Conservation (phyloP, 1,140 invertebrate species). For the Drosophila mayri region DNA sequence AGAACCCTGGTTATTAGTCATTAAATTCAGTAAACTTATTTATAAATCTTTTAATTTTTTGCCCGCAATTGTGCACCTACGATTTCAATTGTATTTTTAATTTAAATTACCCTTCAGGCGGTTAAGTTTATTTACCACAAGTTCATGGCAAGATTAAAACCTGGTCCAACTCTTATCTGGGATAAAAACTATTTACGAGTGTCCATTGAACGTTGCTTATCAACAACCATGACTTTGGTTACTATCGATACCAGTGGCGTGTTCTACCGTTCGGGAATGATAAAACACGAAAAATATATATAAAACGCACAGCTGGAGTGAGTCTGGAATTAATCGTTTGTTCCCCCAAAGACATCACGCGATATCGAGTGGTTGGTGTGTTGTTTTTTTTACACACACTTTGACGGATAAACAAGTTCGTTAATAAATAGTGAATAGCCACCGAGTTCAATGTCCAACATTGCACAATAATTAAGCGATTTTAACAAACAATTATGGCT, state of each 20-base stretch:
- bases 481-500: constrained; percentile 19
- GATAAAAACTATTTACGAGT: constrained; percentile 54
- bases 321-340: constrained; percentile 39
- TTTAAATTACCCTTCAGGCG: constrained; percentile 4
- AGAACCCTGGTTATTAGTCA: too few species aligned
- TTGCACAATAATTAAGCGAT: constrained; percentile 39
- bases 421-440: constrained; percentile 37
- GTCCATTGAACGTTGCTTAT: constrained; percentile 43
- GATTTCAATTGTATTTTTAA: neutral
- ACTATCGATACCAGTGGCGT: constrained; percentile 57
- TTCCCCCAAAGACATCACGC: constrained; percentile 51
- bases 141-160: constrained; percentile 43
- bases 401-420: constrained; percentile 17
- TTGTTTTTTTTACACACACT: constrained; percentile 6
- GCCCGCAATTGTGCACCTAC: too few species aligned
- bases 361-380: constrained; percentile 9
- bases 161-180: constrained; percentile 18
- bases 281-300: constrained; percentile 30
- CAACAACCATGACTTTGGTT: constrained; percentile 40
- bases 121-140: constrained; percentile 27
- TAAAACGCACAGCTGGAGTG: neutral
- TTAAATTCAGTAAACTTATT: too few species aligned
- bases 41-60: neutral
- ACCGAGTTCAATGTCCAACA: constrained; percentile 41
- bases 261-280: constrained; percentile 50